Percentiles rank a stretch among this genome's conserved stretches.
Evolutionary conservation across 1,140 invertebrate species (phyloP).

Genomic region (Danaus plexippus): DNA sequence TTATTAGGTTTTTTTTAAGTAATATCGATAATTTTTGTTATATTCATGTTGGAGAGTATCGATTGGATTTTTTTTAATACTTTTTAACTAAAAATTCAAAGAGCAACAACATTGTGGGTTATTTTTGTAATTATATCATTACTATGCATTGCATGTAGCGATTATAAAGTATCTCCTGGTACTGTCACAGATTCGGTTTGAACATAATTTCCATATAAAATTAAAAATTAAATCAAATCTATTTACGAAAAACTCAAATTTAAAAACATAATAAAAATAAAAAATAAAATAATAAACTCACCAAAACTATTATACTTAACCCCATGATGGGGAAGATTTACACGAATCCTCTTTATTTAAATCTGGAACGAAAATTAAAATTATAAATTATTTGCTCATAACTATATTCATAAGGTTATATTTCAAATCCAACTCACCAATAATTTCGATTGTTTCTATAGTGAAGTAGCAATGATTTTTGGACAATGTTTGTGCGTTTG

Average conservation of each 20-base stretch:
- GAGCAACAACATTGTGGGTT: conserved; percentile 7
- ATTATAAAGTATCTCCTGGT: neutral
- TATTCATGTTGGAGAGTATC: too few relatives aligned
- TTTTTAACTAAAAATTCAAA: conserved; percentile 8
- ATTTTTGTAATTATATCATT: conserved; percentile 1
- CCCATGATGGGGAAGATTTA: conserved; percentile 48
- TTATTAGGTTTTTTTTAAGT: too few relatives aligned
- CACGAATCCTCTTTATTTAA: conserved; percentile 8
- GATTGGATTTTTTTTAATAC: conserved; percentile 1
- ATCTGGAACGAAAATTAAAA: conserved; percentile 21
- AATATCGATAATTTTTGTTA: too few relatives aligned
- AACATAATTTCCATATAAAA: too few relatives aligned
- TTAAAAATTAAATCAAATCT: too few relatives aligned
- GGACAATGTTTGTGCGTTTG: conserved; percentile 22
- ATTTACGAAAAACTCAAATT: neutral
- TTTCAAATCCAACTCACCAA: neutral
- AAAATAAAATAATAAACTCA: conserved; percentile 31
- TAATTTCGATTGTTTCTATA: conserved; percentile 3
- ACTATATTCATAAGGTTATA: neutral
- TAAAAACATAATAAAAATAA: conserved; percentile 1
- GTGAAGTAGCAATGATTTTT: conserved; percentile 3
- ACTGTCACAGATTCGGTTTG: neutral
- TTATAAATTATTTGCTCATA: conserved; percentile 5
- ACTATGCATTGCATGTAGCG: too few relatives aligned
- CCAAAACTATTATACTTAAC: conserved; percentile 39